Percentiles rank a stretch among this genome's conserved stretches.
Conservation (phyloP, 1,140 invertebrate species). For the Anoplolepis gracilipes region DNA sequence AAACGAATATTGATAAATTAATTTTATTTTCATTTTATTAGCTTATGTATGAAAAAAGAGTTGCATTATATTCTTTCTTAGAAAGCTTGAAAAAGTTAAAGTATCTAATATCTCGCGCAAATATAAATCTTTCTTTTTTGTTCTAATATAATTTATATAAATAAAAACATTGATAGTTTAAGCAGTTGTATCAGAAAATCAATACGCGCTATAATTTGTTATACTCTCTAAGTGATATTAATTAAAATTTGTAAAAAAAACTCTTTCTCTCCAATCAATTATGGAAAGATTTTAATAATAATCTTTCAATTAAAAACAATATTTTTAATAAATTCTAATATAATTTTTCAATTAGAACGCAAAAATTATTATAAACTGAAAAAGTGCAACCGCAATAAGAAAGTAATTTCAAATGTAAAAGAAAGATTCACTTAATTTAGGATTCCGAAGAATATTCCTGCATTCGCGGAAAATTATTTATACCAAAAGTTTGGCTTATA, state of each 20-base stretch:
- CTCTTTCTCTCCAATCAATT: neutral
- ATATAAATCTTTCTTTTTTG: conserved; percentile 1
- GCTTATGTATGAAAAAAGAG: neutral
- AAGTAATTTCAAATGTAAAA: neutral
- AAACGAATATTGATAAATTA: neutral
- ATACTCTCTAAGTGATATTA: neutral
- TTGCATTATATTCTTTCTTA: neutral
- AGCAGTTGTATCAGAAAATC: neutral
- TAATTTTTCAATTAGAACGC: neutral
- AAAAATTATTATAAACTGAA: conserved; percentile 6
- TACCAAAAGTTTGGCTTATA: conserved; percentile 29
- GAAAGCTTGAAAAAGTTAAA: neutral
- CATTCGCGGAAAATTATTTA: conserved; percentile 38
- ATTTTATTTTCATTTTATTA: conserved; percentile 33
- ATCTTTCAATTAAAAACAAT: neutral
- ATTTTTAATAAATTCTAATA: neutral
- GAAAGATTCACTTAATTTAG: conserved; percentile 12
- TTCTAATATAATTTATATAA: neutral
- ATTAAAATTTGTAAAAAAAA: conserved; percentile 13
- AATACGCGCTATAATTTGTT: neutral
- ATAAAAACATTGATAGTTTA: neutral
- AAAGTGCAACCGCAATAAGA: neutral
- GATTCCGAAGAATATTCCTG: neutral
- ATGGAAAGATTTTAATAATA: neutral
- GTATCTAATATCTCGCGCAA: neutral